Conservation (phyloP, 2,113 vertebrate genomes). For the Alexandromys fortis region DNA sequence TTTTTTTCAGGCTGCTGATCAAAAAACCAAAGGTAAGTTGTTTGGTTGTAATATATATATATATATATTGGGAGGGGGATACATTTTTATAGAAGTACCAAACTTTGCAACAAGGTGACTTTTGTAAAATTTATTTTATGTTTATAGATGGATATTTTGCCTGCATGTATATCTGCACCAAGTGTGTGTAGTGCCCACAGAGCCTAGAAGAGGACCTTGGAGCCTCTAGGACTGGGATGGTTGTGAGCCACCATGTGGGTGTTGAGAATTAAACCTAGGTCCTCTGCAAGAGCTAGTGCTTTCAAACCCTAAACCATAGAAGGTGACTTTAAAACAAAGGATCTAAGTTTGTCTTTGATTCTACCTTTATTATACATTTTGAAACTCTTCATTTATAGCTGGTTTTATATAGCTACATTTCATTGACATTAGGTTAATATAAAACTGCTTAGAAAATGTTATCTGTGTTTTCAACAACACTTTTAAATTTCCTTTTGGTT, state of each 20-base stretch:
- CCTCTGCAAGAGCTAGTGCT: background rate
- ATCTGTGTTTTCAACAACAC: background rate
- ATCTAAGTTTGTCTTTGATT: background rate
- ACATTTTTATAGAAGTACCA: constrained; percentile 1
- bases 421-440: constrained; percentile 8
- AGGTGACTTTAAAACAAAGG: constrained; percentile 16
- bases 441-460: constrained; percentile 16
- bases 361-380: background rate
- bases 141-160: background rate
- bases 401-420: constrained; percentile 5
- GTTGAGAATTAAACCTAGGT: background rate
- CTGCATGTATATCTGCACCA: background rate
- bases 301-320: background rate
- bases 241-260: background rate
- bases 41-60: background rate
- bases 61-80: background rate
- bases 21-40: constrained; percentile 97
- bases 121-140: background rate
- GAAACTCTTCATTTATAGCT: background rate
- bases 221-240: too few relatives aligned
- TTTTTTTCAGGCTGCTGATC: constrained; percentile 93
- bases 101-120: background rate
- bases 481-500: constrained; percentile 41
- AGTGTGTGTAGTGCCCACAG: background rate
- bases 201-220: background rate